These are phyloP conservation scores for Pterocles gutturalis DNA, from an alignment of 2,113 vertebrate genomes.

Conservation along the genomic window DNA sequence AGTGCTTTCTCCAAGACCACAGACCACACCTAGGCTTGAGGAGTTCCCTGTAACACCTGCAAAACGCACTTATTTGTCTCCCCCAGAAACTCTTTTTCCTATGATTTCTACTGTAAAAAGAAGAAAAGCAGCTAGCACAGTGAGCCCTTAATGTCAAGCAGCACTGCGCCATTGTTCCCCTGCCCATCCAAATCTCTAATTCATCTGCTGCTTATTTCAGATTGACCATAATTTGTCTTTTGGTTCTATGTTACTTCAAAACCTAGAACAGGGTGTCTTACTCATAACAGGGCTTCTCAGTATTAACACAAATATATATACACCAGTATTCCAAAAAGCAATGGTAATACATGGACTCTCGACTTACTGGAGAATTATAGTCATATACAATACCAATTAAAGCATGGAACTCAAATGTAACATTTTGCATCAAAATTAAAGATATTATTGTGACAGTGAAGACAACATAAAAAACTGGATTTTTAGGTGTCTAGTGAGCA, in stretches of 20 bases:
- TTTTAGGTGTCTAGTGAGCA: not conserved
- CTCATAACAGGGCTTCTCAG: not conserved
- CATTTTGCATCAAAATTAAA: not conserved
- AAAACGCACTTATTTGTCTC: not conserved
- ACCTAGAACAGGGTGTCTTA: not conserved
- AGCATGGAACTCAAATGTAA: not conserved
- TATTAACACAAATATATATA: not conserved
- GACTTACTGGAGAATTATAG: not conserved
- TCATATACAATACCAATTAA: not conserved
- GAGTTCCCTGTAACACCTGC: not conserved
- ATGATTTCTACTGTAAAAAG: not conserved
- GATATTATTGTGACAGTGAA: not conserved
- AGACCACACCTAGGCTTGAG: not conserved
- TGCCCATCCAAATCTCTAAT: not conserved
- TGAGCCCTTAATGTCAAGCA: not conserved
- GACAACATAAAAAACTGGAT: not conserved
- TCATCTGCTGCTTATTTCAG: not conserved
- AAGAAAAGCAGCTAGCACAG: not conserved
- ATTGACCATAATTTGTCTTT: not conserved
- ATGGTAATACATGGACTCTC: not conserved
- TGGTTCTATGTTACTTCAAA: not conserved
- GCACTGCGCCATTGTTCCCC: not conserved
- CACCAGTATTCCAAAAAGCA: not conserved
- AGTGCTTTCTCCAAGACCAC: not conserved
- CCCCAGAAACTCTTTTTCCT: not conserved